Evolutionary conservation across 2,797 vertebrate species (phyloP).

Genomic region (Spatula versicolor): DNA sequence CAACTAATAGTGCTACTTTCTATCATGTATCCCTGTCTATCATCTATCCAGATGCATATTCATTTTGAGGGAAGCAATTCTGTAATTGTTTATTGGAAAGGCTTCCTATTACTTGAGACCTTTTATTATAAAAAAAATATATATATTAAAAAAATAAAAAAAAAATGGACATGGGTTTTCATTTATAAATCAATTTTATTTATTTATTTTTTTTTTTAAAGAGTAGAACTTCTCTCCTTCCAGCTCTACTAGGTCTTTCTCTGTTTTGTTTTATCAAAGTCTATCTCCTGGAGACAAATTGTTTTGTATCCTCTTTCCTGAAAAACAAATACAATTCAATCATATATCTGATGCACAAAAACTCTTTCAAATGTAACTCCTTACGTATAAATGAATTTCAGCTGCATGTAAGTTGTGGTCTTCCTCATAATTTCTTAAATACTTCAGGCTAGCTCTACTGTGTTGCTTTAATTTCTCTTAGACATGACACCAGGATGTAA

Average conservation of each 20-base stretch:
- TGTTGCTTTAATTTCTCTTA: background rate
- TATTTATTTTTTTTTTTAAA: background rate
- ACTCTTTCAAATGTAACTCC: background rate
- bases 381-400: background rate
- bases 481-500: accelerated
- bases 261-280: background rate
- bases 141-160: background rate
- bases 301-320: background rate
- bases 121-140: background rate
- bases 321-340: background rate
- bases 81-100: background rate
- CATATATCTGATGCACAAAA: background rate
- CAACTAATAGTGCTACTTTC: background rate
- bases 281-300: background rate
- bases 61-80: background rate
- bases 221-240: background rate
- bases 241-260: background rate
- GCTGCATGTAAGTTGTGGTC: background rate
- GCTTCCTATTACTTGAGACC: background rate
- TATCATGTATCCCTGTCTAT: background rate
- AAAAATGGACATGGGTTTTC: background rate
- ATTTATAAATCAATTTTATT: background rate
- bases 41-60: background rate
- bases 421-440: background rate
- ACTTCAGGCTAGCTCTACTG: background rate